Percentiles rank a stretch among this genome's conserved stretches.
Evolutionary conservation across 2,888 invertebrate species (phyloP).

Genomic region (Psylliodes chrysocephalus): DNA sequence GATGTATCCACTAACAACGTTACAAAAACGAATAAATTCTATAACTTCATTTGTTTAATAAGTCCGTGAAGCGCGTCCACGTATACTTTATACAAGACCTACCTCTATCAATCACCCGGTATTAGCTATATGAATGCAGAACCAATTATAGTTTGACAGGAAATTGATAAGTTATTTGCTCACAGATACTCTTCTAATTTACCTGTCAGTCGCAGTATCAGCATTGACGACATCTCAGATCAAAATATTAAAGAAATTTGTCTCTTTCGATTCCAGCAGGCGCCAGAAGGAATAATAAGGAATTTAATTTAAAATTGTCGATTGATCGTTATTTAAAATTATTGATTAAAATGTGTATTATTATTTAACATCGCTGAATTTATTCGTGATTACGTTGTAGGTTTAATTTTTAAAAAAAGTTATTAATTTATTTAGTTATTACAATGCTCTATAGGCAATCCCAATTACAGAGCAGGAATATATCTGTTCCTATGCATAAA

Average conservation of each 20-base stretch:
- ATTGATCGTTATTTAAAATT: too few species aligned
- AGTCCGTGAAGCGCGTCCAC: neutral
- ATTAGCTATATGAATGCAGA: conserved; percentile 42
- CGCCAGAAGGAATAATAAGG: neutral
- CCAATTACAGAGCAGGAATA: too few species aligned
- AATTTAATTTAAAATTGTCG: neutral
- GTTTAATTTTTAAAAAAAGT: too few species aligned
- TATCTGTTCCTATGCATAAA: too few species aligned
- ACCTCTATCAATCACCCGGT: conserved; percentile 28
- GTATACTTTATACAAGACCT: neutral
- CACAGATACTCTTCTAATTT: conserved; percentile 52
- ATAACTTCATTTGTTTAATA: neutral
- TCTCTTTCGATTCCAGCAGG: conserved; percentile 21
- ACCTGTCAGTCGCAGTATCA: conserved; percentile 51
- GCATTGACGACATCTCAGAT: conserved; percentile 31
- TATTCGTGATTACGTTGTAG: too few species aligned
- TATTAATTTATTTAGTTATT: too few species aligned
- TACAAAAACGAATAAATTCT: neutral
- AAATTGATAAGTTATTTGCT: conserved; percentile 59
- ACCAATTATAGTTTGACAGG: conserved; percentile 59
- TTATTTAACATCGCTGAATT: too few species aligned
- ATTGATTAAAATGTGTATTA: too few species aligned
- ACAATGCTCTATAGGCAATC: too few species aligned
- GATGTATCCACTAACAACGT: neutral
- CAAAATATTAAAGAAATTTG: conserved; percentile 33